Percentiles rank a stretch among this genome's conserved stretches.
Conservation (phyloP, 2,113 vertebrate species). For the Bujurquina vittata region DNA sequence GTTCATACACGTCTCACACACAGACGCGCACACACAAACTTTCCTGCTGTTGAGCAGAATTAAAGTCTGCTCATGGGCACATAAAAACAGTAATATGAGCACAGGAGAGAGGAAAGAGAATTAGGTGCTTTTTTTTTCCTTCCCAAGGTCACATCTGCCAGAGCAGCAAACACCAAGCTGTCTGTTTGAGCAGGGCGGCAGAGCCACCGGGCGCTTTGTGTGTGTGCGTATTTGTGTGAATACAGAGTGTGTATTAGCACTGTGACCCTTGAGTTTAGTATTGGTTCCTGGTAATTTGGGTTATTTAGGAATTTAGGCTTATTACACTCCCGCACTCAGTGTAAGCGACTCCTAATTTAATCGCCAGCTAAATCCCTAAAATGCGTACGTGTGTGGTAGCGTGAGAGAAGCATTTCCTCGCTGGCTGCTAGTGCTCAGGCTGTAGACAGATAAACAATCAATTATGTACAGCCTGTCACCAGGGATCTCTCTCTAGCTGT, state of each 20-base stretch:
- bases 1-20: constrained; percentile 2
- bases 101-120: constrained; percentile 37
- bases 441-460: constrained; percentile 81
- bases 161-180: constrained; percentile 29
- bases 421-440: constrained; percentile 64
- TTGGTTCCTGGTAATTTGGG: constrained; percentile 13
- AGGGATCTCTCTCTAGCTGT: constrained; percentile 52
- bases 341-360: constrained; percentile 41
- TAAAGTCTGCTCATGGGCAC: constrained; percentile 45
- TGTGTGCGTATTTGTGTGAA: background rate
- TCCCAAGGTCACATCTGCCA: constrained; percentile 70
- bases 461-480: constrained; percentile 78
- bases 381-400: background rate
- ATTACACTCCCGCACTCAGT: constrained; percentile 12
- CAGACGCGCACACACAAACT: background rate
- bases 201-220: constrained; percentile 1
- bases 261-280: constrained; percentile 6
- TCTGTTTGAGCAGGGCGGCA: constrained; percentile 45
- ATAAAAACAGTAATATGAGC: constrained; percentile 48
- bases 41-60: constrained; percentile 38
- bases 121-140: constrained; percentile 4
- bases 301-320: constrained; percentile 43
- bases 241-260: constrained; percentile 14
- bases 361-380: constrained; percentile 26
- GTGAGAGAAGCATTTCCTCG: constrained; percentile 33